Evolutionary conservation across 2,797 vertebrate genomes (phyloP).

Genomic region (Schizothorax lantsangensis): DNA sequence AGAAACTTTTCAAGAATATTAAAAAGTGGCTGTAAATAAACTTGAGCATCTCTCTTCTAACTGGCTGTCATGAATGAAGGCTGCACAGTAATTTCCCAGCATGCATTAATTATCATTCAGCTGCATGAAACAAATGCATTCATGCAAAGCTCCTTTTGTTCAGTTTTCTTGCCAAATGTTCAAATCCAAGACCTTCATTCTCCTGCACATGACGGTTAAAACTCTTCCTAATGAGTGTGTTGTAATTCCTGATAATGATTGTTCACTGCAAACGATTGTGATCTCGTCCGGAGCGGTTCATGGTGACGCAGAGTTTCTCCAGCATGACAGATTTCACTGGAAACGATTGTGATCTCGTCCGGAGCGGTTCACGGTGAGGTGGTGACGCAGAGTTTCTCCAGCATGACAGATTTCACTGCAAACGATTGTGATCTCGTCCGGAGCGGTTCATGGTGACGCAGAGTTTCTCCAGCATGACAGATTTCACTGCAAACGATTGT

Average conservation of each 20-base stretch:
- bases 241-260: conserved; percentile 50
- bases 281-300: conserved; percentile 3
- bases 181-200: background rate
- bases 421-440: conserved; percentile 36
- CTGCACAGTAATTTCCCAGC: background rate
- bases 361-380: no score
- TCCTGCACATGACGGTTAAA: background rate
- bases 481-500: conserved; percentile 28
- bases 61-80: background rate
- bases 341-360: background rate
- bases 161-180: background rate
- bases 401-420: background rate
- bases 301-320: no score
- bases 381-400: no score
- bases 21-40: background rate
- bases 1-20: no score
- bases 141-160: background rate
- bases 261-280: conserved; percentile 33
- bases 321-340: conserved; percentile 22
- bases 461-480: no score
- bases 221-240: conserved; percentile 28
- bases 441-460: no score
- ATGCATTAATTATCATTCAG: background rate
- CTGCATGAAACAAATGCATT: background rate
- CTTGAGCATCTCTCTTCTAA: background rate